A percentile compares a stretch with the other conserved stretches of the same genome.
Conservation (phyloP, 2,888 invertebrate genomes). For the Halictus ligatus region DNA sequence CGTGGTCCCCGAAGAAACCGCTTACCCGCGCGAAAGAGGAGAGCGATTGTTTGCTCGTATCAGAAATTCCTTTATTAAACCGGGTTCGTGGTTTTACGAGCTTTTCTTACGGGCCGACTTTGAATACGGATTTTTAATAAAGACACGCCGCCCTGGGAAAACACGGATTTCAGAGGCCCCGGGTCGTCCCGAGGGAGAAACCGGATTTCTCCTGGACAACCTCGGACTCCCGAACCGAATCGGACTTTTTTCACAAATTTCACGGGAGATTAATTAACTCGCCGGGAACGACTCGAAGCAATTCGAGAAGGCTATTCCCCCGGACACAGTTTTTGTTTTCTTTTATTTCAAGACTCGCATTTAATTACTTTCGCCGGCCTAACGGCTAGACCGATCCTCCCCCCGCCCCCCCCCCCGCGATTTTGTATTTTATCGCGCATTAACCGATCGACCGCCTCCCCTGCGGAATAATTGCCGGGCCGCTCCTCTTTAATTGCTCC, state of each 20-base stretch:
- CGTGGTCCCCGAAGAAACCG: neutral
- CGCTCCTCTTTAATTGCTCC: constrained; percentile 26
- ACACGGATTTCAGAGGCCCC: neutral
- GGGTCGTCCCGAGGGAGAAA: neutral
- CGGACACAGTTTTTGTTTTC: constrained; percentile 2
- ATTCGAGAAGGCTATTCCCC: neutral
- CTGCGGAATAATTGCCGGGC: constrained; percentile 20
- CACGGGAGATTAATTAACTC: neutral
- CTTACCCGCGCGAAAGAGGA: neutral
- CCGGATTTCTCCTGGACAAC: neutral
- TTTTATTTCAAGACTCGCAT: constrained; percentile 22
- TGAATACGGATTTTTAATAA: constrained; percentile 37
- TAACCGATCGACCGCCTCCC: constrained; percentile 12
- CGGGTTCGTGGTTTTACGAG: constrained; percentile 19
- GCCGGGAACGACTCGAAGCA: neutral
- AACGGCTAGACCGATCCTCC: neutral
- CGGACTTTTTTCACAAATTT: neutral
- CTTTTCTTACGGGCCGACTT: constrained; percentile 16
- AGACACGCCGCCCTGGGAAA: neutral
- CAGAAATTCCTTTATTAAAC: constrained; percentile 35
- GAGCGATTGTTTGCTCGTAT: constrained; percentile 25
- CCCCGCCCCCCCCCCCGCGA: neutral
- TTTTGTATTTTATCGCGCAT: constrained; percentile 26
- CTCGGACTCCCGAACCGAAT: neutral
- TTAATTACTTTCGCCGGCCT: constrained; percentile 9